Conservation (phyloP, 2,797 vertebrate genomes). For the Meda fulgida region DNA sequence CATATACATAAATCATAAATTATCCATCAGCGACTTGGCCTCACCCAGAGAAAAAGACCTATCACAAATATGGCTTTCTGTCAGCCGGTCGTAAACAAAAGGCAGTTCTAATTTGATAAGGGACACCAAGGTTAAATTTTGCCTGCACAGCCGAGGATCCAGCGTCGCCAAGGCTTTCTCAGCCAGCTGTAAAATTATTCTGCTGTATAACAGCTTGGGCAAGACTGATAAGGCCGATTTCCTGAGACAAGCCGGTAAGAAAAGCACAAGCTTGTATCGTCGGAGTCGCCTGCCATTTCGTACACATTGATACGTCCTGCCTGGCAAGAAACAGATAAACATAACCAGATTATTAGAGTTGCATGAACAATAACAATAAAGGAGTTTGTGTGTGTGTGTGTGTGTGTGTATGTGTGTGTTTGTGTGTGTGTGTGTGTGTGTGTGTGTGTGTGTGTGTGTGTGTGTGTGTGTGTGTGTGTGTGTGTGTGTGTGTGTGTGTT, state of each 20-base stretch:
- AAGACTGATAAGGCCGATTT: constrained; percentile 50
- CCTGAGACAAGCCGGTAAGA: constrained; percentile 41
- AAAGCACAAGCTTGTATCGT: constrained; percentile 30
- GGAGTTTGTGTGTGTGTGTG: background rate
- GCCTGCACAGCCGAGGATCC: constrained; percentile 44
- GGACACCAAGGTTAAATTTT: constrained; percentile 54
- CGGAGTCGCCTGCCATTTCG: constrained; percentile 9
- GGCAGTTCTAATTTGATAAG: constrained; percentile 54
- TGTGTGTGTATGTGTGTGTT: no score
- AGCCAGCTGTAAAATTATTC: constrained; percentile 52
- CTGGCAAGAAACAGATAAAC: constrained; percentile 42
- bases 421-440: no score
- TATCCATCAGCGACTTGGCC: constrained; percentile 39
- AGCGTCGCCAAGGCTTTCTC: constrained; percentile 38
- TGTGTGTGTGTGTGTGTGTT: background rate
- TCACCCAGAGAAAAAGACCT: constrained; percentile 32
- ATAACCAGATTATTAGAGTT: constrained; percentile 14
- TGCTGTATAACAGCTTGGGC: constrained; percentile 48
- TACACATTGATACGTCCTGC: constrained; percentile 22
- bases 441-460: no score
- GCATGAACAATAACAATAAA: background rate
- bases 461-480: no score
- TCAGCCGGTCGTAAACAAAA: constrained; percentile 53
- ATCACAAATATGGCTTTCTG: constrained; percentile 35
- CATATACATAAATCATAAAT: constrained; percentile 53